Evolutionary conservation across 1,140 invertebrate species (phyloP), one percentile per base, ranked within the genome.

Genomic region (Orius insidiosus): DNA sequence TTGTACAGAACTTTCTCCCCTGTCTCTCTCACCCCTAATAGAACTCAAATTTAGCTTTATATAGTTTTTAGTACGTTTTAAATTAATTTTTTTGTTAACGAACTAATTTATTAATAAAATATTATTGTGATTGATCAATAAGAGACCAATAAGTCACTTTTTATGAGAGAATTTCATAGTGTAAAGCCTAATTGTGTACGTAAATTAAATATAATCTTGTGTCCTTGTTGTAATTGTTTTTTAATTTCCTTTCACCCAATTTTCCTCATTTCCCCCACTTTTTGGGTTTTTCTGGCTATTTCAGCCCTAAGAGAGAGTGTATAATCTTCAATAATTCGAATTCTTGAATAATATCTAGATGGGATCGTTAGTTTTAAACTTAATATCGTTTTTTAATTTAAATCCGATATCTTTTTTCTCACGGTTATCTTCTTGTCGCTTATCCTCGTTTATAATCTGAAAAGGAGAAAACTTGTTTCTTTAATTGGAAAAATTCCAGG

Each of bases 401-500:
- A 33, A 70, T 68, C 68, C 71, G 68, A 69, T 59, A 38, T 15
- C 55, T 68, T 31, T 59, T 13, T 40, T 14, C 9, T 40, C 4
- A 5, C 9, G 16, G 14, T 18, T 13, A 3, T 40, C 14, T 5
- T 18, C 11, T 15, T 40, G 2, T 5, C 14, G 44, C 49, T 42
- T 14, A 31, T 59, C 16, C 6, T 50, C 6, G 50, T 53, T 39
- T 67, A 65, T 48, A 66, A 66, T 48, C 59, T 58, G 46, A 53
- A 59, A 14, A 58, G 65, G 35, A 53, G 59, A 15, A 58, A 63
- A 16, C 49, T 64, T 38, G 60, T 64, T 18, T 59, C 60, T 39
- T 56, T 66, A 15, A 65, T 69, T 14, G 60, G 63, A 10, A 60
- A 63, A 54, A 68, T 71, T 40, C 69, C 70, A 1, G 74, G 74